A percentile compares a stretch with the other conserved stretches of the same genome.
Evolutionary conservation across 2,797 vertebrate species (phyloP).

Genomic region (Sebastes hubbsi): DNA sequence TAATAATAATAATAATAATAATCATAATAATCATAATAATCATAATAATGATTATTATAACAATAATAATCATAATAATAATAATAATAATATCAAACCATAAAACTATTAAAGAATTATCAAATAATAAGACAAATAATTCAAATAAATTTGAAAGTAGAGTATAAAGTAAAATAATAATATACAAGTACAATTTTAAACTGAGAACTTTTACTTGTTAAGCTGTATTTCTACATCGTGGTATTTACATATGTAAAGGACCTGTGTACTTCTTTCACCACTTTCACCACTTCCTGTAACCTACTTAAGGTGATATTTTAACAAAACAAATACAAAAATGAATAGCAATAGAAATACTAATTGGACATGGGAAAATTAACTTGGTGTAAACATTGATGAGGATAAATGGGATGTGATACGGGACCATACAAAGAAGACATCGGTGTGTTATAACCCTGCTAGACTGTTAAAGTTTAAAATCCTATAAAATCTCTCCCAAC

Average conservation of each 20-base stretch:
- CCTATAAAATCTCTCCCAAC: background rate
- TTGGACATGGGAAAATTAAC: background rate
- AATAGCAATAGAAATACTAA: background rate
- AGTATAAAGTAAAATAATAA: too few species aligned
- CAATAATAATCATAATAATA: too few species aligned
- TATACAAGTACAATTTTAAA: background rate
- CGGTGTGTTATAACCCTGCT: background rate
- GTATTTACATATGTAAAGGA: background rate
- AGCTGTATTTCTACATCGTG: background rate
- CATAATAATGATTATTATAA: background rate
- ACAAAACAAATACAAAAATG: background rate
- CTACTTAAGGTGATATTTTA: background rate
- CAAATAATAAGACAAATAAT: too few species aligned
- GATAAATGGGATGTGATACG: background rate
- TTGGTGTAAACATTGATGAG: background rate
- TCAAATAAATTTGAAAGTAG: too few species aligned
- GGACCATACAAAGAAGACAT: background rate
- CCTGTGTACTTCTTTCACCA: background rate
- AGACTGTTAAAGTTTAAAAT: background rate
- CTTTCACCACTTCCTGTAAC: background rate
- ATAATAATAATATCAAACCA: too few species aligned
- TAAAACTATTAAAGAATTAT: too few species aligned
- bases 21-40: too few species aligned
- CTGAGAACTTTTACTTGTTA: background rate
- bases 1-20: too few species aligned